A percentile compares a stretch with the other conserved stretches of the same genome.
phyloP scores from a whole-genome alignment of 2,113 vertebrate species.

The Phaetusa simplex region DNA sequence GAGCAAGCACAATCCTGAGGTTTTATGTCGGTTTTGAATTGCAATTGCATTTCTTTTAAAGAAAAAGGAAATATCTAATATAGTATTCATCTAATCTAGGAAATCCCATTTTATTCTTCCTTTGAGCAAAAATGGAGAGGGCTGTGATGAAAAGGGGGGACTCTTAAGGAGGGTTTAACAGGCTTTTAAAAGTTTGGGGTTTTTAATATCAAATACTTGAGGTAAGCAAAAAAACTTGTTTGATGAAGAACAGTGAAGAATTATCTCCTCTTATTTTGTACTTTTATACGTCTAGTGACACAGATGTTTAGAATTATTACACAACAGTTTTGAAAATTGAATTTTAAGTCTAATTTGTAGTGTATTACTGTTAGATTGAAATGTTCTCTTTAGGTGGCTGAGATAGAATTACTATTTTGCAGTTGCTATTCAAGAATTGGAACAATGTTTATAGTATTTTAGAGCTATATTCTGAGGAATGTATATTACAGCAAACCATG shows the following conservation, averaged over 20 bases:
- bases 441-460: not conserved
- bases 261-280: not conserved
- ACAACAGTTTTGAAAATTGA: not conserved
- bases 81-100: not conserved
- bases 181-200: not conserved
- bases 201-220: not conserved
- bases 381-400: not conserved
- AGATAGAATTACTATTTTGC: not conserved
- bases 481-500: not conserved
- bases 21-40: not conserved
- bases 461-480: not conserved
- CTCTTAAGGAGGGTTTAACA: not conserved
- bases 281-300: not conserved
- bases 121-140: not conserved
- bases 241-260: not conserved
- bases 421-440: not conserved
- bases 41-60: not conserved
- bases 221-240: not conserved
- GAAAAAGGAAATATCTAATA: not conserved
- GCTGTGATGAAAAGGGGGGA: not conserved
- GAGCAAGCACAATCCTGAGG: not conserved
- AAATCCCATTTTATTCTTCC: not conserved
- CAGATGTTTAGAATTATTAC: not conserved
- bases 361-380: not conserved
- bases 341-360: not conserved